Conservation (phyloP, 1,140 invertebrate genomes). For the Parasteatoda tepidariorum region DNA sequence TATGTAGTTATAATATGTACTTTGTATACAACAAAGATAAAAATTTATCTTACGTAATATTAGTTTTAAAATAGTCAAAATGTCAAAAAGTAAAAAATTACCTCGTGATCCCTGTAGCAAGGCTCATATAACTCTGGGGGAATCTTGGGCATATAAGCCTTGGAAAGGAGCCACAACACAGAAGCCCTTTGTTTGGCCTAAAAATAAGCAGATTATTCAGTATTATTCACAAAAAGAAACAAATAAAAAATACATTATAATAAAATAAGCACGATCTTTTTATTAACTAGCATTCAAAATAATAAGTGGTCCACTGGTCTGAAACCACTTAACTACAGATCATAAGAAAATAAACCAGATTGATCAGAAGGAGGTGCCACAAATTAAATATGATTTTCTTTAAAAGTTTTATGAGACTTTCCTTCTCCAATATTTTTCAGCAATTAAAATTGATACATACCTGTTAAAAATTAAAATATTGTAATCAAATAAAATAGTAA, state of each 20-base stretch:
- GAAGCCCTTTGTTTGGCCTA: conserved; percentile 97
- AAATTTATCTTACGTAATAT: background rate
- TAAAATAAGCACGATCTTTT: too few relatives aligned
- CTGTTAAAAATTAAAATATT: too few relatives aligned
- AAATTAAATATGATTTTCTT: too few relatives aligned
- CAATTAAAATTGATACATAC: too few relatives aligned
- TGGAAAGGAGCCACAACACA: conserved; percentile 96
- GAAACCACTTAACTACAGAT: too few relatives aligned
- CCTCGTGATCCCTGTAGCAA: conserved; percentile 95
- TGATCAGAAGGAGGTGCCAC: too few relatives aligned
- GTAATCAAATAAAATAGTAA: too few relatives aligned
- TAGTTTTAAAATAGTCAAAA: background rate
- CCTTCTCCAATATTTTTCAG: too few relatives aligned
- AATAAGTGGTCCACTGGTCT: too few relatives aligned
- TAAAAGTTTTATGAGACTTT: too few relatives aligned
- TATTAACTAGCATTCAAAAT: too few relatives aligned
- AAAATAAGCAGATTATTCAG: conserved; percentile 67
- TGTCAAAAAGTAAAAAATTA: conserved; percentile 69
- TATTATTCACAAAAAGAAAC: conserved; percentile 18
- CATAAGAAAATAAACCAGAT: too few relatives aligned
- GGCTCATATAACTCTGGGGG: conserved; percentile 93
- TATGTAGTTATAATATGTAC: background rate
- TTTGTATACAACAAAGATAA: background rate
- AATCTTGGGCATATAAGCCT: conserved; percentile 95
- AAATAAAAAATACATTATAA: background rate